A percentile compares a stretch with the other conserved stretches of the same genome.
These are phyloP conservation scores for Rhodinocichla rosea DNA, from an alignment of 2,113 vertebrate genomes.

Conservation along the genomic window DNA sequence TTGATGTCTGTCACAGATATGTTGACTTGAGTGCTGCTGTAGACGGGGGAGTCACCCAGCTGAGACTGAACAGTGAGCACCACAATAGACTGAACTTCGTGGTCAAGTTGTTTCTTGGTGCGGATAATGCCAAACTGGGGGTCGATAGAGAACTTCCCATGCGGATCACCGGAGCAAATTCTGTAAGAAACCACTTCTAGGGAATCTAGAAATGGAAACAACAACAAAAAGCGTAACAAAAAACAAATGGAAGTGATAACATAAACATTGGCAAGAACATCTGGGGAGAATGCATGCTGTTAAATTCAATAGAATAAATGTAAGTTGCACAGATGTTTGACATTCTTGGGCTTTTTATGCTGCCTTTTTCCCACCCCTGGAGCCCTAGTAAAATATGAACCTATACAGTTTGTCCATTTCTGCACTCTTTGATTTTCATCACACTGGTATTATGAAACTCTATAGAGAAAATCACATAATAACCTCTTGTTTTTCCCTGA, in stretches of 20 bases:
- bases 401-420: not conserved
- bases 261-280: not conserved
- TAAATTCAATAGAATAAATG: not conserved
- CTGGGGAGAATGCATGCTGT: not conserved
- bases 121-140: slow-evolving; percentile 80
- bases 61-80: slow-evolving; percentile 84
- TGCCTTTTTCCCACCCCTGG: not conserved
- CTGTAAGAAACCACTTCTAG: slow-evolving; percentile 78
- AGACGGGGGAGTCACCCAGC: slow-evolving; percentile 65
- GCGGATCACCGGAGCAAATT: slow-evolving; percentile 86
- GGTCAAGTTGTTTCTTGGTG: slow-evolving; percentile 78
- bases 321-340: not conserved
- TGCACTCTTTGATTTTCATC: not conserved
- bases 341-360: not conserved
- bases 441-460: not conserved
- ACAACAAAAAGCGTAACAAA: not conserved
- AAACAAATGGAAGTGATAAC: not conserved
- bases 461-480: not conserved
- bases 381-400: not conserved
- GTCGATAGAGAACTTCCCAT: slow-evolving; percentile 80
- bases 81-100: slow-evolving; percentile 75
- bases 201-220: slow-evolving; percentile 70
- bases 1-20: slow-evolving; percentile 84
- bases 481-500: not conserved
- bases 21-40: slow-evolving; percentile 84